These are phyloP conservation scores for Porites rus DNA, from an alignment of 92 coral and sea anemone species.

Conservation along the genomic window DNA sequence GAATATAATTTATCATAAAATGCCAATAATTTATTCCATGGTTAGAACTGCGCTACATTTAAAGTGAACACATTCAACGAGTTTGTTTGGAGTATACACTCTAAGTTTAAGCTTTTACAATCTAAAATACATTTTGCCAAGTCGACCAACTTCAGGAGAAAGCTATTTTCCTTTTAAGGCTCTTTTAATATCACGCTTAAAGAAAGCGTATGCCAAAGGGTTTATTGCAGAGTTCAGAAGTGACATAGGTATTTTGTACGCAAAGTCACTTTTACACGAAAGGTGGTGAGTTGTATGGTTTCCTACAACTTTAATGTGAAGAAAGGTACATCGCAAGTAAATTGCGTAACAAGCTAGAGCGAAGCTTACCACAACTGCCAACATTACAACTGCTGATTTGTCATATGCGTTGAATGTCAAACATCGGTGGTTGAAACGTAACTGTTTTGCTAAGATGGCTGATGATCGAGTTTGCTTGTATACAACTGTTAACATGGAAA, in stretches of 20 bases:
- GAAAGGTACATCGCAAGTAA: not conserved
- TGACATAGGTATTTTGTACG: constrained; percentile 11
- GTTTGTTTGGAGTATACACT: too few species aligned
- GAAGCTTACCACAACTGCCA: not conserved
- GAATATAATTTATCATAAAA: too few species aligned
- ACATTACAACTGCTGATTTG: too few species aligned
- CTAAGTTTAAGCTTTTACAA: too few species aligned
- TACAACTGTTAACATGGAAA: not conserved
- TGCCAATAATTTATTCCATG: too few species aligned
- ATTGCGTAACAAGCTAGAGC: not conserved
- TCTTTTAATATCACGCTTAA: constrained; percentile 13
- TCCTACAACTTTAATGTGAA: too few species aligned
- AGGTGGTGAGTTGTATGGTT: too few species aligned
- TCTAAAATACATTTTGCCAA: too few species aligned
- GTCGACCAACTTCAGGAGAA: too few species aligned
- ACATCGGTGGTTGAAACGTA: not conserved
- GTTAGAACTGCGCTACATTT: too few species aligned
- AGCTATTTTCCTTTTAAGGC: not conserved
- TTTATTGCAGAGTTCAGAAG: constrained; percentile 18
- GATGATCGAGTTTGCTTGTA: not conserved
- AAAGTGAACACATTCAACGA: too few species aligned
- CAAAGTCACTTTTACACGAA: not conserved
- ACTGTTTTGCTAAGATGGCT: constrained; percentile 1
- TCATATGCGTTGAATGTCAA: too few species aligned
- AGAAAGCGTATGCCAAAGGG: constrained; percentile 7